Base-by-base conservation (phyloP, 1,140 invertebrate genomes). In the Apolygus lucorum region DNA sequence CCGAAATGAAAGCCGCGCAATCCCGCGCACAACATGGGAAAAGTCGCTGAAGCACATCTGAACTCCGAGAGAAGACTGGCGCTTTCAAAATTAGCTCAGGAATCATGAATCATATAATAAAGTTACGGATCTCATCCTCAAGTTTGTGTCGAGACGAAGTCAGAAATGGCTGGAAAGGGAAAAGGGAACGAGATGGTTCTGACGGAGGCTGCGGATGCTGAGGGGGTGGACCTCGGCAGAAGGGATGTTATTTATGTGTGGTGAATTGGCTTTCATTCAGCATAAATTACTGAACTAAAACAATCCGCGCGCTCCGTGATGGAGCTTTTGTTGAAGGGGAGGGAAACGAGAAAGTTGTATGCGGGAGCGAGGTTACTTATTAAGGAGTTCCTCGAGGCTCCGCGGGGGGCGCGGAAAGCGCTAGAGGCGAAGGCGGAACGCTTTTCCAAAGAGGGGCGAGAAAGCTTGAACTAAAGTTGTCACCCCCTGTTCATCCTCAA, bases 71-170 rank as follows among this genome's bases (percentile, higher is more conserved):
- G n/a, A n/a, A n/a, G n/a, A n/a, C n/a, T n/a, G n/a, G n/a, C n/a
- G 34, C 34, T 42, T 42, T 54, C 25, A 69, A 69, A 69, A 69
- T 69, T 69, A 69, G 59, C 68, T 49, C 68, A 28, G 28, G 54
- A 69, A 69, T 69, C 68, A 64, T 64, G 68, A 69, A 69, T 69
- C 68, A 64, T 64, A 64, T 64, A 69, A 69, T 69, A 69, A 69
- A 69, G 68, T 69, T 69, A 69, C 52, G 22, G 52, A 63, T 69
- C 49, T 62, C 68, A 34, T 64, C 29, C 62, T 63, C 59, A 52
- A 66, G 64, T 66, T 66, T 42, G 68, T 25, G 22, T 25, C 22
- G 54, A 68, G 28, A 29, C 52, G 59, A 69, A 69, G 29, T 34
- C 42, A 59, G 42, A 34, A 28, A 28, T 26, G 34, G 1, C 63